Evolutionary conservation across 2,888 invertebrate species (phyloP).

Genomic region (Thumatha senex): DNA sequence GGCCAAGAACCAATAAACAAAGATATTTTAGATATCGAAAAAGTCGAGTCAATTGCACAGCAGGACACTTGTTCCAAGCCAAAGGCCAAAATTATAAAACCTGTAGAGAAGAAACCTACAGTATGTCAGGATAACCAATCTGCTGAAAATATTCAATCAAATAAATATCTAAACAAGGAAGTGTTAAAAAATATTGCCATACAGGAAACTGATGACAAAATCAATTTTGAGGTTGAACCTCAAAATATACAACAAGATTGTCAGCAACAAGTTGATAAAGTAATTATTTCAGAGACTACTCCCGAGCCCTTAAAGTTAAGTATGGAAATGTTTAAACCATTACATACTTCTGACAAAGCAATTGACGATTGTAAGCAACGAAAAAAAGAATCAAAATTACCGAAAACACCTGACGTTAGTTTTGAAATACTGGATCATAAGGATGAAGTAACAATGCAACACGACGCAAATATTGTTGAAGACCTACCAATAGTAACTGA

Average conservation of each 20-base stretch:
- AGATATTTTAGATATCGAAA: conserved; percentile 4
- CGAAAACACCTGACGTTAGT: conserved; percentile 21
- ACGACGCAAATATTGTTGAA: not conserved
- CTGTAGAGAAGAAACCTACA: conserved; percentile 65
- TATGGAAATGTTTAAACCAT: conserved; percentile 18
- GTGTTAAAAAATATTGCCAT: conserved; percentile 2
- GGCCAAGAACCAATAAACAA: conserved; percentile 6
- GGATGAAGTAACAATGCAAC: conserved; percentile 9
- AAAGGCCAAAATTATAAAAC: conserved; percentile 67
- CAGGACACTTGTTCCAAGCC: conserved; percentile 42
- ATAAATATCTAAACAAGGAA: not conserved
- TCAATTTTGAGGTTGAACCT: not conserved
- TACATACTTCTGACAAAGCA: conserved; percentile 25
- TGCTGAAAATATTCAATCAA: not conserved
- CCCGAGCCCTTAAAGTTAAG: conserved; percentile 19
- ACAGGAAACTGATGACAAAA: conserved; percentile 1
- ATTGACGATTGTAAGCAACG: conserved; percentile 45
- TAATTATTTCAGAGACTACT: not conserved
- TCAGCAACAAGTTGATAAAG: conserved; percentile 1
- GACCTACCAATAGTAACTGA: conserved; percentile 20
- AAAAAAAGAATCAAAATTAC: conserved; percentile 41
- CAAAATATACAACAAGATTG: not conserved
- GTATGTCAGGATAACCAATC: conserved; percentile 30
- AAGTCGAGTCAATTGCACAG: not conserved
- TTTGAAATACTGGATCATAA: conserved; percentile 16